Evolutionary conservation across 2,888 invertebrate species (phyloP).

Genomic region (Chesias legatella): DNA sequence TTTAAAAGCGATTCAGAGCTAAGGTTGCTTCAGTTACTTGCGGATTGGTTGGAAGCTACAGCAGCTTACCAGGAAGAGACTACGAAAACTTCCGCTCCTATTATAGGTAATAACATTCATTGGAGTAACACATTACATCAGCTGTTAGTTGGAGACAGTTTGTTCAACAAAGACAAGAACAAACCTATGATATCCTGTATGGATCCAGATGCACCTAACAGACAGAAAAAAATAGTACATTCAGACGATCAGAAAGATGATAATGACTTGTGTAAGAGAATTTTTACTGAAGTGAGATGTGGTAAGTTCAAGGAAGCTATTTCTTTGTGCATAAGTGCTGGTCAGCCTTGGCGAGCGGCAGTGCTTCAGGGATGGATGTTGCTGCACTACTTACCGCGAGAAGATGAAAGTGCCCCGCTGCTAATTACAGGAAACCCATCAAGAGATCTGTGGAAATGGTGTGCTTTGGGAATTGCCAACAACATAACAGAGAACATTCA

Average conservation of each 20-base stretch:
- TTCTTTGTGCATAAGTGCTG: conserved; percentile 89
- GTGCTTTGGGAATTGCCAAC: conserved; percentile 83
- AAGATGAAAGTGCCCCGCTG: conserved; percentile 60
- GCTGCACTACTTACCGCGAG: conserved; percentile 91
- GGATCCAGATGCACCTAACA: conserved; percentile 94
- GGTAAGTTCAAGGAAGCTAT: conserved; percentile 93
- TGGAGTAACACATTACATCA: conserved; percentile 96
- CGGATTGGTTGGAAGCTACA: conserved; percentile 95
- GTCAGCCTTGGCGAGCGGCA: conserved; percentile 95
- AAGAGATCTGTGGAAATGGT: conserved; percentile 89
- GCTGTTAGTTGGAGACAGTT: conserved; percentile 76
- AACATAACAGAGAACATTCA: conserved; percentile 78
- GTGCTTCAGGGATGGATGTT: conserved; percentile 94
- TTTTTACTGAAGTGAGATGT: conserved; percentile 89
- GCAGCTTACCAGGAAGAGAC: conserved; percentile 89
- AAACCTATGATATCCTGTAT: conserved; percentile 82
- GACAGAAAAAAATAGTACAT: conserved; percentile 89
- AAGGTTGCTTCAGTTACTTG: conserved; percentile 89
- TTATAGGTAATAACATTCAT: conserved; percentile 83
- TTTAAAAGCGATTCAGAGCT: conserved; percentile 77
- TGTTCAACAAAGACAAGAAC: conserved; percentile 69
- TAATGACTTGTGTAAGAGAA: conserved; percentile 73
- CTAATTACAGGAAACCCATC: conserved; percentile 91
- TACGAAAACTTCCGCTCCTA: conserved; percentile 64
- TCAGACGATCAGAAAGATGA: conserved; percentile 92